Base-by-base conservation (phyloP, 2,888 invertebrate genomes). In the Eucera pruinosa region DNA sequence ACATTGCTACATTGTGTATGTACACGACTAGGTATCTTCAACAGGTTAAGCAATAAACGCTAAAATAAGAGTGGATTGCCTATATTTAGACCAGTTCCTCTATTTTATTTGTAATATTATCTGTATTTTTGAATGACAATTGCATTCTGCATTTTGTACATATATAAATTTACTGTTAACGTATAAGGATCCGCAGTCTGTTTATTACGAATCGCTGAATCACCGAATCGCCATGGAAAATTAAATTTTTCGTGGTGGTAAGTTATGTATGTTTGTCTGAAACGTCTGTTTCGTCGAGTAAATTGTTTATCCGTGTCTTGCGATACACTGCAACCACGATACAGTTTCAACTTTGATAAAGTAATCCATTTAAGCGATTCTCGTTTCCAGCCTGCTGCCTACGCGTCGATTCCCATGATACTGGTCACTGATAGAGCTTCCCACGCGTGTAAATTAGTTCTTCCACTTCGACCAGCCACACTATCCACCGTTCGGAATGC, bases 371-470 rank as follows among this genome's bases (percentile, higher is more conserved):
- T 74, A 78, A 60, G 43, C 54, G 61, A 70, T 70, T 43, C 50
- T 30, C 48, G 33, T 58, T 62, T 60, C 58, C 69, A 75, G 50
- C 41, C 20, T 18, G 71, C 71, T 45, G 52, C 77, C 78, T 52
- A 78, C 78, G 58, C 77, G 11, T 30, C 65, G 77, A 62, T 78
- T 78, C 77, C 66, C 77, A 78, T 71, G 77, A 71, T 78, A 66
- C 27, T 13, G 27, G 15, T 47, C 36, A 47, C 39, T 25, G 76
- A 70, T 78, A 71, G 33, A 48, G 66, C 77, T 50, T 65, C 78
- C 78, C 57, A 77, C 78, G n/a, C n/a, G 76, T 45, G 65, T 72
- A 55, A 70, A 78, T 76, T 62, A 78, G 33, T 36, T 57, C 36
- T 9, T 41, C 9, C n/a, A 30, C n/a, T 36, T 39, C 64, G 27